Base-by-base conservation (phyloP, 30 jellyfish, hydroid and myxozoan species). In the Nemopilema nomurai region DNA sequence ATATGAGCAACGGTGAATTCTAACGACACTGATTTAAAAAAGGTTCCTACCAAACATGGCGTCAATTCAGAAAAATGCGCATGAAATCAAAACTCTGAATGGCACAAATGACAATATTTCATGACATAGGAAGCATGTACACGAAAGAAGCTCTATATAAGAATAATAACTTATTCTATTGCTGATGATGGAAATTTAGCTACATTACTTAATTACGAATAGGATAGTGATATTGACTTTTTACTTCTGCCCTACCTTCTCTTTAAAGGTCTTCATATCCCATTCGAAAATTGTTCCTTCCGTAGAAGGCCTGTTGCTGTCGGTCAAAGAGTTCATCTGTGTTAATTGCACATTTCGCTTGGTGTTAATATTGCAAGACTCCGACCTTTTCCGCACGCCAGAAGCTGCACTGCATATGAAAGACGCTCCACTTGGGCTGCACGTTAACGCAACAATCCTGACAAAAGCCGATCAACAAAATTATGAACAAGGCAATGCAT, bases 341-440 rank as follows among this genome's bases (percentile, higher is more conserved):
- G 81, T 76, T 62, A 76, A 24, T 41, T 76, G 81, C 7, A 23
- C 51, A 30, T n/a, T 16, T 25, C 67, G 57, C 71, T 52, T 87
- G 16, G 69, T 70, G 19, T 69, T 6, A 1, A 87, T 0, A 8
- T 78, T 33, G 63, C 18, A 51, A 0, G 90, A 64, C 29, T 74
- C 90, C 0, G 87, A 28, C 65, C 90, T 32, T 41, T 79, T 72
- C 0, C 90, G 83, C 7, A 79, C 30, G 21, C 87, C 90, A 18
- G 96, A 78, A 0, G 90, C 71, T 4, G 91, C 82, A 29, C 96
- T 87, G 90, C 96, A 62, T 24, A 71, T 69, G 76, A 90, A 90
- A 9, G 97, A 90, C 22, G 80, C 8, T 6, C 97, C 97, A 70
- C 28, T 90, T 8, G 97, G 97, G 62, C 90, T 90, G 82, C 93